phyloP scores from a whole-genome alignment of 64 coral and sea anemone species.

The Trachythela sp. region DNA sequence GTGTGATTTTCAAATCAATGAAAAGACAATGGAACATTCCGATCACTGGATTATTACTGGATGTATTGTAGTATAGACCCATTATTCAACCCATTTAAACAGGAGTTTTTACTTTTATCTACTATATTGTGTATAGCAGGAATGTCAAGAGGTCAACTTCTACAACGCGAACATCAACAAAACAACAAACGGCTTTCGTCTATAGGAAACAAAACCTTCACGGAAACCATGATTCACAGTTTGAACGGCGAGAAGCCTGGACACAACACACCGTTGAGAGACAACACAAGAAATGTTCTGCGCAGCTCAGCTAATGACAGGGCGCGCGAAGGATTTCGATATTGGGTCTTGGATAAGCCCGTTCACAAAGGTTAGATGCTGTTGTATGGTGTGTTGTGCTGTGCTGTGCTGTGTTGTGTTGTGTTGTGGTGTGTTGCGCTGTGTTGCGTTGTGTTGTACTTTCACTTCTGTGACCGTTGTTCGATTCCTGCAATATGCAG shows the following conservation, averaged over 20 bases:
- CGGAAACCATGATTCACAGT: neutral
- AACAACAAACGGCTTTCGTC: neutral
- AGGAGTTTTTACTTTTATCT: neutral
- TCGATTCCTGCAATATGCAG: no score
- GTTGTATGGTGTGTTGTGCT: no score
- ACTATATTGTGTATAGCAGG: neutral
- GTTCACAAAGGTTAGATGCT: neutral
- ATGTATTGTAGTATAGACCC: no score
- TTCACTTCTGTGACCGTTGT: no score
- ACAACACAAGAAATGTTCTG: neutral
- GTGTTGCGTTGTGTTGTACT: no score
- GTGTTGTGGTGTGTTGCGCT: no score
- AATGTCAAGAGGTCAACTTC: neutral
- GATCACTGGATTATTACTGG: no score
- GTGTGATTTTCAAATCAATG: no score
- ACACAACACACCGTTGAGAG: neutral
- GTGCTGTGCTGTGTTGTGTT: no score
- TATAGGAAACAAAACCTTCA: neutral
- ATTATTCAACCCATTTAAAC: no score
- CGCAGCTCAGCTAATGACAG: constrained; percentile 8
- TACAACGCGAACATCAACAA: constrained; percentile 6
- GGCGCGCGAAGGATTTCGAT: constrained; percentile 16
- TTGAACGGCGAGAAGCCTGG: constrained; percentile 15
- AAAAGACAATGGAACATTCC: no score
- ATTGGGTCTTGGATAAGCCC: neutral